Evolutionary conservation across 2,888 invertebrate genomes (phyloP), one percentile per base, ranked within the genome.

Genomic region (Latheticus oryzae): DNA sequence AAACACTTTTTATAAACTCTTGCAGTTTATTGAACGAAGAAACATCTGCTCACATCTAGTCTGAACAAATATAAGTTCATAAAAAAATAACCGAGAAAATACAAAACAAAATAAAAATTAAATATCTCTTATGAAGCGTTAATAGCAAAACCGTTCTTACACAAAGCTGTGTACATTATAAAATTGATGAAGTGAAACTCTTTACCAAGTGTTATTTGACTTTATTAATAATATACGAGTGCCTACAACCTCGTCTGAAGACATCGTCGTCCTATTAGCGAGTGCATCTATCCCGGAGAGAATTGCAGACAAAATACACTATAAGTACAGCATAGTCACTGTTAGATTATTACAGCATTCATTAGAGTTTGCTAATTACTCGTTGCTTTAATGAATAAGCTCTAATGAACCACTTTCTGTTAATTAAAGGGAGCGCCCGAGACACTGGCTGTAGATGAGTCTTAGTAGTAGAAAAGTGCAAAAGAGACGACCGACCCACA

Each of bases 351-450:
- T 87, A 87, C 86, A 85, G 87, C 86, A 87, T 87, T 87, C 87
- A 87, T 87, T 89, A 88, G 88, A 89, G 87, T 88, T 88, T 88
- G 87, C 89, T 89, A 89, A 89, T 89, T 89, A 89, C 88, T 88
- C 87, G 88, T 88, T 88, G 88, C 88, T 88, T 88, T 89, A 89
- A 89, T 89, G 89, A 89, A 89, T 89, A 89, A 89, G 88, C 89
- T 88, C 88, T 89, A 89, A 89, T 89, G 89, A 89, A 89, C 89
- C 89, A 89, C 89, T 89, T 89, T 89, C 88, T 88, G 89, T 89
- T 89, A 89, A 89, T 89, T 89, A 89, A 89, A 89, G 88, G 88
- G 76, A 76, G 75, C 75, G 76, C 73, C 75, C 71, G 71, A 75
- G 74, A 76, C 73, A 73, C 71, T 72, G 72, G 65, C 72, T 72